Evolutionary conservation across 2,113 vertebrate genomes (phyloP).

Genomic region (Ahaetulla prasina): DNA sequence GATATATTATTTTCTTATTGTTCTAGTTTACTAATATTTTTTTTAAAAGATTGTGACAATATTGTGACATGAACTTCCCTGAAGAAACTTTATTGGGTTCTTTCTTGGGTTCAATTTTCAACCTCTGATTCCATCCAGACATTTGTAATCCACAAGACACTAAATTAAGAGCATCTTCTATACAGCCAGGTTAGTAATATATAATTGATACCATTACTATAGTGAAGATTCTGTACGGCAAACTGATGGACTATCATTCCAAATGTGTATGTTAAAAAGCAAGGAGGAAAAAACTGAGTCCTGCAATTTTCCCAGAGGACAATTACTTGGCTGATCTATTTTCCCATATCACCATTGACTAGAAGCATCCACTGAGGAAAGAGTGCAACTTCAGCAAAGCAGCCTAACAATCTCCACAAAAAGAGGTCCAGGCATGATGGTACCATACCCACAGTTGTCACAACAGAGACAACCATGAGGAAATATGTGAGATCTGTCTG

Average conservation of each 20-base stretch:
- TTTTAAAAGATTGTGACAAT: not conserved
- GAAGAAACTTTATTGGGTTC: not conserved
- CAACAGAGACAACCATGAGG: not conserved
- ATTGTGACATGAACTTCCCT: not conserved
- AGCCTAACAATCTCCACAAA: not conserved
- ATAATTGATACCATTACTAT: not conserved
- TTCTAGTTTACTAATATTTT: not conserved
- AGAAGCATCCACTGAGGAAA: not conserved
- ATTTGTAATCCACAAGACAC: not conserved
- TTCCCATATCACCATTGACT: not conserved
- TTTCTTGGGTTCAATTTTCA: not conserved
- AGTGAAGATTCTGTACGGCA: not conserved
- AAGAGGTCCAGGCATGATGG: not conserved
- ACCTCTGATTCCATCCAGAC: not conserved
- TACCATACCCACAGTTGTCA: not conserved
- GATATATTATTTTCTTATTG: not conserved
- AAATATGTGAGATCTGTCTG: not conserved
- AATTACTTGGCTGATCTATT: not conserved
- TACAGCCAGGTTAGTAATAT: not conserved
- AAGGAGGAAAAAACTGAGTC: not conserved
- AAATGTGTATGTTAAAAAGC: not conserved
- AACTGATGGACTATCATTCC: not conserved
- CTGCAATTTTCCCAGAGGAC: not conserved
- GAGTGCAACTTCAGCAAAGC: not conserved
- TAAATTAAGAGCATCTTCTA: not conserved